These are phyloP conservation scores for Entomobrya multifasciata DNA, from an alignment of 2,888 invertebrate genomes.

Conservation along the genomic window DNA sequence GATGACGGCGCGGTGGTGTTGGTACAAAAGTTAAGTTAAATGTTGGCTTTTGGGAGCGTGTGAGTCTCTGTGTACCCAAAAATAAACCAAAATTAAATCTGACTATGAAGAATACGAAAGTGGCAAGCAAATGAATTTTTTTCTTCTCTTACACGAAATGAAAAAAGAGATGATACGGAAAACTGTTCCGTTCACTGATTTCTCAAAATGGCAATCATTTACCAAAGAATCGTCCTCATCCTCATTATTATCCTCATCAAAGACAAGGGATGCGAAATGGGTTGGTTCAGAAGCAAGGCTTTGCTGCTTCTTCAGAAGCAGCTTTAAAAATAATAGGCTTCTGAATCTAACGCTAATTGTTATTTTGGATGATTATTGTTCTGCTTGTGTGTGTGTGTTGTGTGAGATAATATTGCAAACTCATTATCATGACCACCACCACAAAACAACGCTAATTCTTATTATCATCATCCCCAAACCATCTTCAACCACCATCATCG, in stretches of 20 bases:
- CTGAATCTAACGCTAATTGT: constrained; percentile 60
- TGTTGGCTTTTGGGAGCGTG: background rate
- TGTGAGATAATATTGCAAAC: constrained; percentile 30
- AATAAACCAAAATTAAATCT: constrained; percentile 18
- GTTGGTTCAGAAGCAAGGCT: too few relatives aligned
- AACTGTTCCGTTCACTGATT: constrained; percentile 63
- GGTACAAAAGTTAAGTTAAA: background rate
- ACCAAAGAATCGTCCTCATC: constrained; percentile 29
- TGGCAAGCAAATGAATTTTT: background rate
- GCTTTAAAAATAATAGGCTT: constrained; percentile 29
- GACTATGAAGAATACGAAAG: background rate
- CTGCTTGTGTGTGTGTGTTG: background rate
- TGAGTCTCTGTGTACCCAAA: too few relatives aligned
- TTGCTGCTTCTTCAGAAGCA: background rate
- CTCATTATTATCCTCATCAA: constrained; percentile 6
- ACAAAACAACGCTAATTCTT: constrained; percentile 50
- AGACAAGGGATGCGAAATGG: background rate
- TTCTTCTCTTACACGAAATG: constrained; percentile 7
- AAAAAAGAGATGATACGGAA: constrained; percentile 25
- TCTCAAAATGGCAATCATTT: constrained; percentile 65
- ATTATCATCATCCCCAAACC: constrained; percentile 20
- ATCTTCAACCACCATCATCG: constrained; percentile 26
- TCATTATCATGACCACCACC: constrained; percentile 68
- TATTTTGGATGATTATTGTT: constrained; percentile 40
- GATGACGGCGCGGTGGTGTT: background rate